Evolutionary conservation across 2,888 invertebrate genomes (phyloP), one percentile per base, ranked within the genome.

Genomic region (Heteromyza rotundicornis): DNA sequence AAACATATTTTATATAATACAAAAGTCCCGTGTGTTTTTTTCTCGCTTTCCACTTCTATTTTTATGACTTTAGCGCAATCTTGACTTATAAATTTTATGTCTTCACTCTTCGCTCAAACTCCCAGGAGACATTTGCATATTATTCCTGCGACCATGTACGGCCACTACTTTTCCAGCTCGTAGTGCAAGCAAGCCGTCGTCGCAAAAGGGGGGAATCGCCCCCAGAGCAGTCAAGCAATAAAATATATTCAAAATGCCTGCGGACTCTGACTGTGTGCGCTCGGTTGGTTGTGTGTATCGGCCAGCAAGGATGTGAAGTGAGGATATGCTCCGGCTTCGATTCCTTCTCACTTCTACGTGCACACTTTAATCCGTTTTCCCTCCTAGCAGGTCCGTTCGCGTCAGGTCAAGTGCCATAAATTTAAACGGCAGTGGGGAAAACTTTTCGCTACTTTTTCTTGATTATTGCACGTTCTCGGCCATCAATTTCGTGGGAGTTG

Each of bases 261-360:
- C 16, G 47, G 55, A 40, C 60, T 27, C 5, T 27, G 27, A 7
- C 40, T 54, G 68, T 55, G 10, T 22, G 22, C 24, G 55, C 36
- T 62, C 65, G 69, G 67, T 68, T 68, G 66, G 64, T 7, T 67
- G 64, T 70, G 66, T 59, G 64, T 70, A 27, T 5, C 27, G 27
- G 27, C 27, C 7, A 10, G 27, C 27, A 27, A 27, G 27, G 10
- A 27, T 7, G 27, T 27, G 27, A 27, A 27, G 27, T 27, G 7
- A 10, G 27, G 27, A 27, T n/a, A n/a, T n/a, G n/a, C n/a, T n/a
- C n/a, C n/a, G n/a, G n/a, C n/a, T n/a, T n/a, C n/a, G n/a, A n/a
- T n/a, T n/a, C n/a, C n/a, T n/a, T n/a, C n/a, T n/a, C n/a, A n/a
- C n/a, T n/a, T n/a, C n/a, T n/a, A n/a, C n/a, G n/a, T n/a, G n/a